Evolutionary conservation across 2,113 vertebrate genomes (phyloP), one percentile per base, ranked within the genome.

Genomic region (Dipodomys merriami): DNA sequence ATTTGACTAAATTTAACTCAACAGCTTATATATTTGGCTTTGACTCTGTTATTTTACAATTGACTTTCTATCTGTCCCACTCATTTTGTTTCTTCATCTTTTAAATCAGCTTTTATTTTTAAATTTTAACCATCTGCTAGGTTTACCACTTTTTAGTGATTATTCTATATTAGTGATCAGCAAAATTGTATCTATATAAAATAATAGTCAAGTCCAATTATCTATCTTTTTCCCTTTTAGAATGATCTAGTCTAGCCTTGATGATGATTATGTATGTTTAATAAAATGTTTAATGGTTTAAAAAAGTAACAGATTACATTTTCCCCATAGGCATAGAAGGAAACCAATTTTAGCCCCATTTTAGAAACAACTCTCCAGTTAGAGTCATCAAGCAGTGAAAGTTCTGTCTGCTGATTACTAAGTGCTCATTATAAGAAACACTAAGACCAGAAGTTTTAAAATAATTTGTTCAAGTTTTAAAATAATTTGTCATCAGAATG

Each of bases 291-390:
- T 69, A 78, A 46, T 35, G 25, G 72, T 74, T 64, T 1, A 5
- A 35, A 62, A n/a, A 83, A 94, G 44, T 62, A 5, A 33, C 46
- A 68, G 46, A 88, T 86, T 73, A 33, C 46, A 67, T 64, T 91
- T 91, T 79, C 12, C 12, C 33, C 33, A 16, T 74, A 67, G 44
- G 30, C 19, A 94, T 74, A 77, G 68, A 19, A 33, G 27, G 44
- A 72, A 74, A 53, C 20, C 71, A 49, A 77, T 71, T 84, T 90
- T 33, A 83, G 30, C 39, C 68, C n/a, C 22, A 0, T n/a, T 60
- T 83, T 68, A 72, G 81, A 46, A 88, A 80, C 49, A 82, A 35
- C 44, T 91, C 78, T 27, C 67, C 20, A 74, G n/a, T 76, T 83
- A 77, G 27, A 83, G 2, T 69, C 11, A 39, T 68, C 27, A 46